A percentile compares a stretch with the other conserved stretches of the same genome.
Evolutionary conservation across 2,888 invertebrate species (phyloP).

Genomic region (Chouioia cunea): DNA sequence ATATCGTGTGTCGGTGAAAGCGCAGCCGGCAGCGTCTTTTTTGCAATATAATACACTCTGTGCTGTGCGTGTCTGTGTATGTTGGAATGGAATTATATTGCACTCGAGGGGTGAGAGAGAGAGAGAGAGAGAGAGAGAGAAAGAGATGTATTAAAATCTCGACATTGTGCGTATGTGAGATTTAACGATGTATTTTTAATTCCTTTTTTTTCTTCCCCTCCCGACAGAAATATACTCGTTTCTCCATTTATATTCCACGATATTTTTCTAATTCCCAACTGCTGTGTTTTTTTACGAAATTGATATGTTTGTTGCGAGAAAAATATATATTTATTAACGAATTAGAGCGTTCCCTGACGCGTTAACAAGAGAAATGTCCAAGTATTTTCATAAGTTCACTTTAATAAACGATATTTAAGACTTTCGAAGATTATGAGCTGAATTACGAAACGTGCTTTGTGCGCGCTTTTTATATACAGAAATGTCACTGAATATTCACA

Average conservation of each 20-base stretch:
- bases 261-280: no score
- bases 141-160: conserved; percentile 6
- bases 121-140: no score
- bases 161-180: conserved; percentile 2
- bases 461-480: no score
- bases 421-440: conserved; percentile 1
- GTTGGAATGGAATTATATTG: conserved; percentile 13
- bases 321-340: no score
- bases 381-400: conserved; percentile 1
- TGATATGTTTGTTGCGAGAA: no score
- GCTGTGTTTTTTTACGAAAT: no score
- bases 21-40: not conserved
- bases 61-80: no score
- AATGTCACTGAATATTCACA: no score
- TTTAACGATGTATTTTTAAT: conserved; percentile 2
- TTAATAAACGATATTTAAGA: conserved; percentile 29
- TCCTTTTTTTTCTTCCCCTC: no score
- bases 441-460: conserved; percentile 18
- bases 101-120: no score
- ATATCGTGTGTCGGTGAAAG: conserved; percentile 18
- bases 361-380: conserved; percentile 17
- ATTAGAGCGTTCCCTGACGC: not conserved
- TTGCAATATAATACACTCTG: conserved; percentile 7
- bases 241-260: no score
- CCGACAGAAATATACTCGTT: conserved; percentile 6